Evolutionary conservation across 92 coral and sea anemone genomes (phyloP).

Genomic region (Montipora capitata): DNA sequence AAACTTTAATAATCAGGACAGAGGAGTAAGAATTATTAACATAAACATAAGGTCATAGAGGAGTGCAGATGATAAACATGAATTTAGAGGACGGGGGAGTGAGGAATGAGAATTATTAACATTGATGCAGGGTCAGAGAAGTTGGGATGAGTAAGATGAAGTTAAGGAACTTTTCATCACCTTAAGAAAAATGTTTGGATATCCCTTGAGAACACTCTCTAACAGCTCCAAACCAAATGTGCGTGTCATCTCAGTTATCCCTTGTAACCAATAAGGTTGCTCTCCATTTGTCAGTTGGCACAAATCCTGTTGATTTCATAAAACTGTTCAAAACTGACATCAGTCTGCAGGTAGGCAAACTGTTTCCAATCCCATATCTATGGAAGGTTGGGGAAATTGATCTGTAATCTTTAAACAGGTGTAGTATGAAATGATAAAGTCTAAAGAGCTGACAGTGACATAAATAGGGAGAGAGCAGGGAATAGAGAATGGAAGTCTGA

Average conservation of each 20-base stretch:
- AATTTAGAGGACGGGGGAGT: not conserved
- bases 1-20: not conserved
- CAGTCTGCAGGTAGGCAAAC: too few species aligned
- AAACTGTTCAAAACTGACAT: too few species aligned
- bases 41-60: not conserved
- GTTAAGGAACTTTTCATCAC: conserved; percentile 27
- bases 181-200: conserved; percentile 95
- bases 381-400: too few species aligned
- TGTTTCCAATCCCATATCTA: too few species aligned
- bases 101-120: not conserved
- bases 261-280: conserved; percentile 97
- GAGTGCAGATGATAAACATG: too few species aligned
- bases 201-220: conserved; percentile 90
- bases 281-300: conserved; percentile 99
- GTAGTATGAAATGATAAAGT: too few species aligned
- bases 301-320: conserved; percentile 72
- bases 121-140: not conserved
- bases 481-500: too few species aligned
- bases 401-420: too few species aligned
- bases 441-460: too few species aligned
- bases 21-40: not conserved
- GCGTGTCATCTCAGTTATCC: conserved; percentile 94
- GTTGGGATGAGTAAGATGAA: too few species aligned
- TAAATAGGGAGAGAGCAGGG: too few species aligned
- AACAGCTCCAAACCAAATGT: conserved; percentile 97